Percentiles rank a stretch among this genome's conserved stretches.
Evolutionary conservation across 2,797 vertebrate species (phyloP).

Genomic region (Perodicticus potto): DNA sequence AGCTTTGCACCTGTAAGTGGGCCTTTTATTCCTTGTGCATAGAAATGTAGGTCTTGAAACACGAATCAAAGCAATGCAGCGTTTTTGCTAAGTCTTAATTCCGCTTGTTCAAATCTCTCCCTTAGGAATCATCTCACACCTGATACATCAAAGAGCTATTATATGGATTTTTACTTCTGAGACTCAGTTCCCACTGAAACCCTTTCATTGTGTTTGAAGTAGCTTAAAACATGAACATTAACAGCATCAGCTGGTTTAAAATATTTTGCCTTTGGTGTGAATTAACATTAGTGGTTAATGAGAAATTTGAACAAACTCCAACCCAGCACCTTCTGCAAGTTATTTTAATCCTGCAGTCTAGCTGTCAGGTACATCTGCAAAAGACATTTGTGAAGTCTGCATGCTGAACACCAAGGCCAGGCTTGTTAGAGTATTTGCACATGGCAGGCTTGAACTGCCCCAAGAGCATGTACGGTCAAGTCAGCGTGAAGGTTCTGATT

Average conservation of each 20-base stretch:
- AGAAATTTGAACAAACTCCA: constrained; percentile 78
- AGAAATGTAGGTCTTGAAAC: constrained; percentile 53
- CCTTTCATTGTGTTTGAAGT: constrained; percentile 43
- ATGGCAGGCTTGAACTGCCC: constrained; percentile 36
- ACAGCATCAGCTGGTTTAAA: constrained; percentile 64
- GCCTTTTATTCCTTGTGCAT: constrained; percentile 63
- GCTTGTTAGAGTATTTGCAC: background rate
- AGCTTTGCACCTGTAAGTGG: background rate
- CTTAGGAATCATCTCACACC: constrained; percentile 50
- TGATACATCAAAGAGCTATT: constrained; percentile 71
- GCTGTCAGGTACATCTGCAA: constrained; percentile 19
- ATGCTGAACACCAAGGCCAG: constrained; percentile 59
- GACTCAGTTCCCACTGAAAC: constrained; percentile 58
- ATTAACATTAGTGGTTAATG: constrained; percentile 84
- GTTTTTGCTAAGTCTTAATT: constrained; percentile 60
- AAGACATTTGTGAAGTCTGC: constrained; percentile 47
- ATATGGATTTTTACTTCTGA: constrained; percentile 70
- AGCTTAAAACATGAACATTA: constrained; percentile 69
- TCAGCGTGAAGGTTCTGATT: background rate
- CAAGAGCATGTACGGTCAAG: constrained; percentile 41
- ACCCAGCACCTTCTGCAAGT: constrained; percentile 75
- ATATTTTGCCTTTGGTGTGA: constrained; percentile 74
- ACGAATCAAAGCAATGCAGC: constrained; percentile 43
- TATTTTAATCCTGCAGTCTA: constrained; percentile 56
- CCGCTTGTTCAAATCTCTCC: constrained; percentile 64